Base-by-base conservation (phyloP, 2,797 vertebrate species). In the Apogon hyalosoma region DNA sequence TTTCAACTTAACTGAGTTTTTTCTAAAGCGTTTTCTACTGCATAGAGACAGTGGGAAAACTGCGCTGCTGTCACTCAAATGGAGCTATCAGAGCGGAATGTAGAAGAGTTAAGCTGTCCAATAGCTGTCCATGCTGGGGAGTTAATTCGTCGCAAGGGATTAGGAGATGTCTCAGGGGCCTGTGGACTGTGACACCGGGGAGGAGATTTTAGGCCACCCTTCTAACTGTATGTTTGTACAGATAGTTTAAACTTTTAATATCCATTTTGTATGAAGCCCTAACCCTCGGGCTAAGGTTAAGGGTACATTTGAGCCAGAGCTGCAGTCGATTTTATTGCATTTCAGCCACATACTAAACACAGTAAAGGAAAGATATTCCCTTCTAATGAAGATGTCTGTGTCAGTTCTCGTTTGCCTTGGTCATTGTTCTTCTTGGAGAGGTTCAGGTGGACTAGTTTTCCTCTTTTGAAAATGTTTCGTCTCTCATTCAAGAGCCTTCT, bases 51-150 rank as follows among this genome's bases (percentile, higher is more conserved):
- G 66, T 7, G 21, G 0, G 2, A 31, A 47, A 63, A 47, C 39
- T 63, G 13, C 53, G 63, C 52, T 2, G 14, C 33, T 76, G 63
- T 56, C 50, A 31, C 47, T 80, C 75, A 74, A 19, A 77, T 71
- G 55, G 54, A 79, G 61, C 40, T 10, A 33, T 80, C 68, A 47
- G 19, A 3, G 0, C 49, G 83, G 69, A 1, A 76, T 53, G 77
- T 66, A 53, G 54, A 43, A 51, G 67, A 70, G 77, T 79, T 77
- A 80, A 85, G 57, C 77, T 18, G 3, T 46, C 73, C 70, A 68
- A 58, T 65, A 56, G 69, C 80, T 57, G 79, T 31, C 61, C 75
- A 54, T 70, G 38, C 47, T 45, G 60, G 62, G 62, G 63, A 11
- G 41, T 71, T 74, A 40, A 77, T 72, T 82, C 2, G n/a, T 78